Evolutionary conservation across 2,113 vertebrate species (phyloP), one percentile per base, ranked within the genome.

Genomic region (Aspiorhynchus laticeps): DNA sequence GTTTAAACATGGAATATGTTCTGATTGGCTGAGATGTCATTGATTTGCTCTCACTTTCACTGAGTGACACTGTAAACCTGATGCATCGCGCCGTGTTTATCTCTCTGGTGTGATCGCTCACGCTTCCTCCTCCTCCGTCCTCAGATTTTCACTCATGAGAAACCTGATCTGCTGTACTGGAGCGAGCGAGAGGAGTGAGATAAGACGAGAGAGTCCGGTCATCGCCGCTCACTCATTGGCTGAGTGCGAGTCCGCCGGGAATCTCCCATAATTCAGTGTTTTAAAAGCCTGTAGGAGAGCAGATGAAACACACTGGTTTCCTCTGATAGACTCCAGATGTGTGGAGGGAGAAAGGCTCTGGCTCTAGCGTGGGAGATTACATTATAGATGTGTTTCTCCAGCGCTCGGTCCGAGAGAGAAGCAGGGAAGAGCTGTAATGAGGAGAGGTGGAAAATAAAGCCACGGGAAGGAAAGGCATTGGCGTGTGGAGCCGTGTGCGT

Each of bases 321-420:
- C 74, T 80, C 80, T 88, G 89, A 91, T 88, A 81, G 87, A 90
- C 83, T 89, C 87, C 89, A 91, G 89, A 90, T 90, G 90, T 86
- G 87, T 28, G 69, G 71, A 74, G 80, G 38, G 75, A 36, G 56
- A 51, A 82, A n/a, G 85, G 75, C 41, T 85, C 76, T 84, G 75
- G 88, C 85, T 83, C 85, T 77, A 83, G 85, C 79, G 51, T 75
- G 83, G 63, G 82, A 83, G 85, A 88, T 89, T 87, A 88, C 83
- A 89, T 89, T 88, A 89, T 86, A 83, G 56, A 78, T 82, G 91
- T 93, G 88, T 92, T 93, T 93, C 76, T 38, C 26, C 46, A 59
- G 61, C 7, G 28, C 31, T 69, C 28, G 7, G 28, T 14, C 14
- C 7, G 75, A 56, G 74, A 83, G 78, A 86, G 83, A 61, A 69